These are phyloP conservation scores for Mesochorus sp. DNA, from an alignment of 2,888 invertebrate species.

Conservation along the genomic window DNA sequence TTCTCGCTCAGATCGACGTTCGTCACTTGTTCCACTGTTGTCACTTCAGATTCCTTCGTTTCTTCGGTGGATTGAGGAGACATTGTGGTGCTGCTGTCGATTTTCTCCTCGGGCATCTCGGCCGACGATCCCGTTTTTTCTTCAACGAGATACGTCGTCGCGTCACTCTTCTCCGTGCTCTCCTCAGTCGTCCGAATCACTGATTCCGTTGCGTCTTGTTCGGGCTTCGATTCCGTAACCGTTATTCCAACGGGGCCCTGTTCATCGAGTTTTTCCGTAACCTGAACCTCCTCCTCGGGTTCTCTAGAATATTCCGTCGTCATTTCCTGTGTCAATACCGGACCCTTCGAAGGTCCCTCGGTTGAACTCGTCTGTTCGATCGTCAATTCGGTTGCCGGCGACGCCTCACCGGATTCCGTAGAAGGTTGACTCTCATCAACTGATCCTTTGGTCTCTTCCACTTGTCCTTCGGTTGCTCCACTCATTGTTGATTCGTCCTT, in stretches of 20 bases:
- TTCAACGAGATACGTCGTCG: conserved; percentile 64
- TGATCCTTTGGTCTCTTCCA: conserved; percentile 30
- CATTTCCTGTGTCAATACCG: conserved; percentile 41
- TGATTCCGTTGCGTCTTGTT: conserved; percentile 66
- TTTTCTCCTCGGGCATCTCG: conserved; percentile 40
- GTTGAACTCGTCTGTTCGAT: conserved; percentile 15
- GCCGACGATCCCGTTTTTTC: conserved; percentile 7
- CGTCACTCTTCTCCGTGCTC: conserved; percentile 68
- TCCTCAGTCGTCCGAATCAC: conserved; percentile 69
- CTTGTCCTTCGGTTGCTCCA: conserved; percentile 1
- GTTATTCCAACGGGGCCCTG: conserved; percentile 73
- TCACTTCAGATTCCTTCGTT: neutral
- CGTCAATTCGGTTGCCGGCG: conserved; percentile 51
- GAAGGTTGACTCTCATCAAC: neutral
- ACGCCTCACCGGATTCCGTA: conserved; percentile 21
- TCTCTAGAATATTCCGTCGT: conserved; percentile 45
- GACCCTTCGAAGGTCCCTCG: neutral
- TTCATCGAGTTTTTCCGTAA: conserved; percentile 49
- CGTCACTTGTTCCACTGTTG: no score
- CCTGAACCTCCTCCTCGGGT: conserved; percentile 26
- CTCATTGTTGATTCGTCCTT: neutral
- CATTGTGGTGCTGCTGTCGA: neutral
- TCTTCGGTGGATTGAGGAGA: conserved; percentile 36
- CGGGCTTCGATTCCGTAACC: conserved; percentile 74
- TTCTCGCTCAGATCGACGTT: conserved; percentile 13